phyloP scores from a whole-genome alignment of 2,113 vertebrate genomes.

The Epinephelus lanceolatus region DNA sequence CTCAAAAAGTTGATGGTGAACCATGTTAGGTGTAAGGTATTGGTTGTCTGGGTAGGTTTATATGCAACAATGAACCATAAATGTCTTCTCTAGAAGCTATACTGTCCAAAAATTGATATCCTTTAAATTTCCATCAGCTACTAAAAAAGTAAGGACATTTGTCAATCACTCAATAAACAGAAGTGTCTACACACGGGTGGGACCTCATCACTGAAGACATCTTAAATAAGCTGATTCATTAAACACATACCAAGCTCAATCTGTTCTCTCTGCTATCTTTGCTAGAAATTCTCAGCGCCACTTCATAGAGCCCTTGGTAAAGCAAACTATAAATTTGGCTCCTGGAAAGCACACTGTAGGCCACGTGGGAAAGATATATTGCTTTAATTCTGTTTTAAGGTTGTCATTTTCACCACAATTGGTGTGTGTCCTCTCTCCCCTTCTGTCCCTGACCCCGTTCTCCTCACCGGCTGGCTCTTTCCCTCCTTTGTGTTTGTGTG shows the following conservation, averaged over 20 bases:
- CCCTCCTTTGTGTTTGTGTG: conserved; percentile 63
- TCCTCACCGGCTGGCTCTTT: conserved; percentile 44
- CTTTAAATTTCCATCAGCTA: background rate
- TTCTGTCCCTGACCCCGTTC: conserved; percentile 49
- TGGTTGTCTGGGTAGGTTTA: background rate
- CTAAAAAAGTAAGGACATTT: background rate
- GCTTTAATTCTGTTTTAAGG: background rate
- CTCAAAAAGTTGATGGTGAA: too few species aligned
- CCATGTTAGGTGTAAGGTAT: background rate
- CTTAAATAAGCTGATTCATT: background rate
- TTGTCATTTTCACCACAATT: conserved; percentile 28
- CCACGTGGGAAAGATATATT: background rate
- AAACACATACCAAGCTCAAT: background rate
- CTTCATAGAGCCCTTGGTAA: background rate
- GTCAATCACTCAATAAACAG: background rate
- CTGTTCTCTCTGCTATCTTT: background rate
- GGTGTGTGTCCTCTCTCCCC: conserved; percentile 19
- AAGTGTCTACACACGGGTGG: background rate
- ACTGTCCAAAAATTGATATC: background rate
- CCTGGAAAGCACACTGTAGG: background rate
- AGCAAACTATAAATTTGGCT: background rate
- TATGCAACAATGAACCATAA: background rate
- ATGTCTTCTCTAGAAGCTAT: background rate
- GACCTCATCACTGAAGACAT: background rate
- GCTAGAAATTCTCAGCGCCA: background rate